phyloP scores from a whole-genome alignment of 2,113 vertebrate genomes.

The Sander vitreus region DNA sequence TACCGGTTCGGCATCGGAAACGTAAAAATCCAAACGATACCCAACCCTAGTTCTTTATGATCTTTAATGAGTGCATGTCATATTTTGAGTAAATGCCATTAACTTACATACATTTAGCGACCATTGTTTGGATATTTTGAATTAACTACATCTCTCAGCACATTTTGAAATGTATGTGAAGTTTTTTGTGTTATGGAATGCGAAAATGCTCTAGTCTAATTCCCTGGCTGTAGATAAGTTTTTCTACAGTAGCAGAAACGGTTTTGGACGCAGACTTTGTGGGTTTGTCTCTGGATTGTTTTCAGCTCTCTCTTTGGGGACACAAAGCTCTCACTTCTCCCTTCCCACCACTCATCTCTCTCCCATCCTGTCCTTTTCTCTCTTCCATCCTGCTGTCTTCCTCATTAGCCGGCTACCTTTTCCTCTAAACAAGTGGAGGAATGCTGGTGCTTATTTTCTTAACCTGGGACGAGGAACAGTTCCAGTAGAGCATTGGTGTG shows the following conservation, averaged over 20 bases:
- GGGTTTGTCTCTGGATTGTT: slow-evolving; percentile 44
- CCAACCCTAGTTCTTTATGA: no score
- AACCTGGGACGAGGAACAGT: slow-evolving; percentile 60
- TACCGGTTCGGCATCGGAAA: no score
- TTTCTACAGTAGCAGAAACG: slow-evolving; percentile 35
- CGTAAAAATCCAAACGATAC: no score
- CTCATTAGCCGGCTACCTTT: slow-evolving; percentile 51
- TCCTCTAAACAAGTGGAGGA: slow-evolving; percentile 65
- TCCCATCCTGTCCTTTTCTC: neutral
- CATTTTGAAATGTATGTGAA: slow-evolving; percentile 35
- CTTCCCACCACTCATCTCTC: slow-evolving; percentile 9
- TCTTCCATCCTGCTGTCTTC: slow-evolving; percentile 53
- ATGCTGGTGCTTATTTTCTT: slow-evolving; percentile 79
- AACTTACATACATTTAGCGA: neutral
- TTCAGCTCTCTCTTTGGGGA: slow-evolving; percentile 34
- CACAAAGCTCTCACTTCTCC: slow-evolving; percentile 32
- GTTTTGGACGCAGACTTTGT: slow-evolving; percentile 35
- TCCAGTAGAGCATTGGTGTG: slow-evolving; percentile 59
- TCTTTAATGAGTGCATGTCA: no score
- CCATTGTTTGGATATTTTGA: slow-evolving; percentile 8
- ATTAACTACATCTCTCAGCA: neutral
- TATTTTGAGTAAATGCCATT: neutral
- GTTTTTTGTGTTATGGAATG: slow-evolving; percentile 36
- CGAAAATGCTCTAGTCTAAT: slow-evolving; percentile 24
- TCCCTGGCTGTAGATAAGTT: slow-evolving; percentile 12